phyloP scores from a whole-genome alignment of 2,888 invertebrate species.

The Panzeria rudis region DNA sequence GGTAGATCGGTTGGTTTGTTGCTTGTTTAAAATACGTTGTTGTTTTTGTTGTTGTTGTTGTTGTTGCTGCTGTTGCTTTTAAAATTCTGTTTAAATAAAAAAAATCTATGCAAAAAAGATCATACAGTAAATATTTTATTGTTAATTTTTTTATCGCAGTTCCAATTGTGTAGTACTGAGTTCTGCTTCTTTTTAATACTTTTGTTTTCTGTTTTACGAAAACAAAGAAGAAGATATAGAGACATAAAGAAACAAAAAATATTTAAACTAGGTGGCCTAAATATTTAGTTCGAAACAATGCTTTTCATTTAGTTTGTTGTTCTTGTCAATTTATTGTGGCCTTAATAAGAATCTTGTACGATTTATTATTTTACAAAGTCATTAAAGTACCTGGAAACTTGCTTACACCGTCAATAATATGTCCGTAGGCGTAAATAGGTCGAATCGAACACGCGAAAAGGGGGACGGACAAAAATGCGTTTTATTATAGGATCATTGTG shows the following conservation, averaged over 20 bases:
- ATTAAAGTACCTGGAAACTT: neutral
- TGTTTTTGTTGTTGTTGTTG: neutral
- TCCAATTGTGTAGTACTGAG: neutral
- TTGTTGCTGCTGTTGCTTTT: neutral
- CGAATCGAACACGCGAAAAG: no score
- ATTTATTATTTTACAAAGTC: neutral
- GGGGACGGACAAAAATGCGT: no score
- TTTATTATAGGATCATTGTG: no score
- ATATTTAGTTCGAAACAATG: conserved; percentile 35
- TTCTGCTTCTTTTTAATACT: neutral
- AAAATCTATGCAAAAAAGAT: neutral
- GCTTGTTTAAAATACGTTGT: neutral
- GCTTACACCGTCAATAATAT: no score
- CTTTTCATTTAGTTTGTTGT: conserved; percentile 22
- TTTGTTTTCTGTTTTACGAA: conserved; percentile 15
- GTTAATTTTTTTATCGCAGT: neutral
- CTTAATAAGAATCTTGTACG: neutral
- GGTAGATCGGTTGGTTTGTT: neutral
- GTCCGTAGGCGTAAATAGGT: no score
- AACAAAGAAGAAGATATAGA: neutral
- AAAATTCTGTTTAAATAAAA: neutral
- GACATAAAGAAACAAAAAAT: conserved; percentile 1
- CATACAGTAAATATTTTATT: neutral
- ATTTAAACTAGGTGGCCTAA: conserved; percentile 46
- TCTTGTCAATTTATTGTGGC: neutral